Conservation (phyloP, 2,888 invertebrate species). For the Hoplodrina ambigua region DNA sequence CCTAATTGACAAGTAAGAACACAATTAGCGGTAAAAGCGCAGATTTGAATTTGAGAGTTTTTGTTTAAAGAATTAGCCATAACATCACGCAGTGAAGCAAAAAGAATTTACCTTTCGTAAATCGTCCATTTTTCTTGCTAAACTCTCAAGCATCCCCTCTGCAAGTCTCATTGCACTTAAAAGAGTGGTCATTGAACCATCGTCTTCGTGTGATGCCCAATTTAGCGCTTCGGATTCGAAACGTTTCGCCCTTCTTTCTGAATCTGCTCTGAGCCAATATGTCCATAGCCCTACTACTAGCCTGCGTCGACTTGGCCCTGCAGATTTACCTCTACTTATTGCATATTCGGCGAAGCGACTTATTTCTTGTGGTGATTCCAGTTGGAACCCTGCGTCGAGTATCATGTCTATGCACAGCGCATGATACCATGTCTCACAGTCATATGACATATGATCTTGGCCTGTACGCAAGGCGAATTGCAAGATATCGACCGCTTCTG, state of each 20-base stretch:
- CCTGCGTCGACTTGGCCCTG: conserved; percentile 76
- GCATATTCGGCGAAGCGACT: conserved; percentile 81
- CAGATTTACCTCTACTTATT: conserved; percentile 71
- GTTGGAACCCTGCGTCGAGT: conserved; percentile 89
- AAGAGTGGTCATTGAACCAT: conserved; percentile 75
- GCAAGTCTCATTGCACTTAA: conserved; percentile 82
- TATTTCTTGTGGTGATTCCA: conserved; percentile 86
- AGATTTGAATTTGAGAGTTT: background rate
- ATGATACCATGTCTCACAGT: conserved; percentile 89
- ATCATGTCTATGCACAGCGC: conserved; percentile 90
- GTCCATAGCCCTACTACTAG: conserved; percentile 83
- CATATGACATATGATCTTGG: conserved; percentile 70
- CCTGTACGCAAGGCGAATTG: conserved; percentile 75
- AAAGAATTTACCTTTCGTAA: conserved; percentile 76
- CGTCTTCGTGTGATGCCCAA: conserved; percentile 75
- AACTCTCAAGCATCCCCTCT: conserved; percentile 86
- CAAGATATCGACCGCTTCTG: conserved; percentile 87
- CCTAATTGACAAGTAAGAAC: conserved; percentile 65
- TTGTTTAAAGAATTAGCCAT: background rate
- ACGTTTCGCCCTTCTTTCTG: conserved; percentile 78
- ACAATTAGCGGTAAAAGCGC: background rate
- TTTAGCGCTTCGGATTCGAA: conserved; percentile 83
- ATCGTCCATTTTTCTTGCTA: conserved; percentile 86
- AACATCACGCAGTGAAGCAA: background rate
- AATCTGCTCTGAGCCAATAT: conserved; percentile 82